phyloP scores from a whole-genome alignment of 2,888 invertebrate genomes.

The Archaeoteleia sp. region DNA sequence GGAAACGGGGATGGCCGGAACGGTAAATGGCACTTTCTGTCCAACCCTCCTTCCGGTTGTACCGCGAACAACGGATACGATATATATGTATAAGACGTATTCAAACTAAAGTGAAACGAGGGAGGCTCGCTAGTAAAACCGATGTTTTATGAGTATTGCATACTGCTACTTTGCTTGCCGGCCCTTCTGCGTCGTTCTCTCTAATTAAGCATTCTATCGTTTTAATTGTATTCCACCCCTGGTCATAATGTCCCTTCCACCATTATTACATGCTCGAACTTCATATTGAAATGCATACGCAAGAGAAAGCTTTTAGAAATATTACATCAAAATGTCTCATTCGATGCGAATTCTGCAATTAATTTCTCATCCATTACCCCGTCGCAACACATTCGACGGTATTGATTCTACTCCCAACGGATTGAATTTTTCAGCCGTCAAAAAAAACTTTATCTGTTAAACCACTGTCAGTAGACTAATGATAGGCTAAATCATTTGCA shows the following conservation, averaged over 20 bases:
- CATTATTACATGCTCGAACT: slow-evolving; percentile 44
- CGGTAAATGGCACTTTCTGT: slow-evolving; percentile 52
- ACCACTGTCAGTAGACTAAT: slow-evolving; percentile 30
- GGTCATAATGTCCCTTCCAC: slow-evolving; percentile 40
- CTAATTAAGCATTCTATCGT: slow-evolving; percentile 69
- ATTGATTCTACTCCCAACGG: slow-evolving; percentile 20
- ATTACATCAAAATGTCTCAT: slow-evolving; percentile 44
- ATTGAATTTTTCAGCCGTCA: slow-evolving; percentile 26
- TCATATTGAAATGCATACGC: slow-evolving; percentile 23
- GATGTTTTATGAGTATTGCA: slow-evolving; percentile 65
- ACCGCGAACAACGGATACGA: slow-evolving; percentile 49
- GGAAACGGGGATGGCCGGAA: slow-evolving; percentile 17
- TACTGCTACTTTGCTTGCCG: slow-evolving; percentile 57
- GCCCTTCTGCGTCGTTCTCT: slow-evolving; percentile 56
- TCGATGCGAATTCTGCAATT: slow-evolving; percentile 43
- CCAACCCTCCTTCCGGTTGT: slow-evolving; percentile 47
- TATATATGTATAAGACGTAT: slow-evolving; percentile 52
- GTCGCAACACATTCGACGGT: slow-evolving; percentile 9
- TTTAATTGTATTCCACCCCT: slow-evolving; percentile 63
- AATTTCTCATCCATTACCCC: slow-evolving; percentile 36
- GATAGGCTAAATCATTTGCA: slow-evolving; percentile 33
- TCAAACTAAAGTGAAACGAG: slow-evolving; percentile 55
- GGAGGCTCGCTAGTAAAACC: slow-evolving; percentile 60
- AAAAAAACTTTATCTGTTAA: slow-evolving; percentile 34
- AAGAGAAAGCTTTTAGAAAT: slow-evolving; percentile 22